Base-by-base conservation (phyloP, 2,113 vertebrate genomes). In the Cygnus buccinator region DNA sequence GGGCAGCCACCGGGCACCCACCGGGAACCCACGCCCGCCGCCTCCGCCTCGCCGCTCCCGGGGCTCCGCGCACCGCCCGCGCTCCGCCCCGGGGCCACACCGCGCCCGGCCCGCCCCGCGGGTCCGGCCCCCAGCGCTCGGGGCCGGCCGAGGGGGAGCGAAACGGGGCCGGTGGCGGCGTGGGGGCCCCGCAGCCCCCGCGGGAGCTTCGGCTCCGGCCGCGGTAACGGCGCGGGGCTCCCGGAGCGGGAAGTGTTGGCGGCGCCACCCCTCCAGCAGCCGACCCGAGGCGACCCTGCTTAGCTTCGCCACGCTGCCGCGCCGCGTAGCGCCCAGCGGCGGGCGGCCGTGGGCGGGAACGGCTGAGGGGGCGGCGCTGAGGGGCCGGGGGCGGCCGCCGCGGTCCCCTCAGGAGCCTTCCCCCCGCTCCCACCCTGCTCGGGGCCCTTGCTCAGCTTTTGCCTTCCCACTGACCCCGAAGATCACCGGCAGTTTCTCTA, bases 1-100 rank as follows among this genome's bases (percentile, higher is more conserved):
- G 68, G 74, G 87, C 4, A 55, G 23, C 78, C 46, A 48, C 46
- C 46, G 46, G 20, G 46, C 2, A 48, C 10, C 46, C 46, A 48
- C 46, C 46, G 46, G 46, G 46, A 5, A 48, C 46, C 46, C 20
- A 48, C 46, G 39, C 39, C 46, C 57, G 6, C 80, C 11, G 46
- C 62, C 20, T 4, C 57, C 37, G 18, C 89, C 39, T 71, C 76
- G 59, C 62, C n/a, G 87, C 87, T 90, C 82, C 66, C 43, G 63
- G 78, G 79, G 87, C 79, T 72, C 46, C 79, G 79, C 39, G 23
- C 9, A 23, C 87, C 94, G 74, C 84, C 84, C 48, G 79, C 86
- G 90, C 90, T 86, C 94, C 90, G 72, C 90, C 93, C 85, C 66
- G 58, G 74, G 52, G 78, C 93, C 61, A 41, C 61, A 31, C 61